Evolutionary conservation across 2,797 vertebrate genomes (phyloP).

Genomic region (Gymnodraco acuticeps): DNA sequence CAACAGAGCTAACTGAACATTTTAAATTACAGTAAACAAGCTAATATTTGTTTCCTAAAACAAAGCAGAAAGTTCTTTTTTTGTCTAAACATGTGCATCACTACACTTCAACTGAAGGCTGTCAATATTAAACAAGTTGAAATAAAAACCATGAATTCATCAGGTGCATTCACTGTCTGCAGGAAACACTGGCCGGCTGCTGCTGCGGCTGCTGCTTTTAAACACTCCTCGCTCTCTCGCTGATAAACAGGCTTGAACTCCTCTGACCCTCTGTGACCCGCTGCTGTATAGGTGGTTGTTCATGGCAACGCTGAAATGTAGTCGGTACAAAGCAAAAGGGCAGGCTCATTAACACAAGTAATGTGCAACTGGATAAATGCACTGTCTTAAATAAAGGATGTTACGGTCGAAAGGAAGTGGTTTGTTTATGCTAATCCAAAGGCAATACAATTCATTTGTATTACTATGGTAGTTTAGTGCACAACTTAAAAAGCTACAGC

Average conservation of each 20-base stretch:
- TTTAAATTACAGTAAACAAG: not conserved
- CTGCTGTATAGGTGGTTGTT: slow-evolving; percentile 62
- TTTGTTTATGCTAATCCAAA: slow-evolving; percentile 34
- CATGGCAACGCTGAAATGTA: slow-evolving; percentile 63
- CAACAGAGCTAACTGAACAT: slow-evolving; percentile 2
- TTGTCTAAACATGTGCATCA: not conserved
- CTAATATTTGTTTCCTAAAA: slow-evolving; percentile 9
- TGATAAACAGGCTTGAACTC: slow-evolving; percentile 67
- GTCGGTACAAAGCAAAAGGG: slow-evolving; percentile 52
- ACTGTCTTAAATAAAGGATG: slow-evolving; percentile 14
- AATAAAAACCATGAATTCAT: slow-evolving; percentile 13
- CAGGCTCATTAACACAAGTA: slow-evolving; percentile 55
- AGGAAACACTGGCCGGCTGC: slow-evolving; percentile 40
- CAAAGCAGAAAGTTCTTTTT: not conserved
- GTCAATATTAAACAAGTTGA: not conserved
- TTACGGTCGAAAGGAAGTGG: not conserved
- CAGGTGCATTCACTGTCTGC: slow-evolving; percentile 39
- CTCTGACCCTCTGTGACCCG: slow-evolving; percentile 72
- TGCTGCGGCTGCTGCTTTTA: slow-evolving; percentile 26
- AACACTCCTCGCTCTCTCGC: slow-evolving; percentile 47
- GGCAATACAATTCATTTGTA: slow-evolving; percentile 25
- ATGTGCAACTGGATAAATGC: slow-evolving; percentile 45
- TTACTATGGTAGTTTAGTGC: slow-evolving; percentile 2
- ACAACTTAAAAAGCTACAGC: not conserved
- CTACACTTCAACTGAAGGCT: not conserved